phyloP scores from a whole-genome alignment of 2,888 invertebrate species.

The Biston betularia region DNA sequence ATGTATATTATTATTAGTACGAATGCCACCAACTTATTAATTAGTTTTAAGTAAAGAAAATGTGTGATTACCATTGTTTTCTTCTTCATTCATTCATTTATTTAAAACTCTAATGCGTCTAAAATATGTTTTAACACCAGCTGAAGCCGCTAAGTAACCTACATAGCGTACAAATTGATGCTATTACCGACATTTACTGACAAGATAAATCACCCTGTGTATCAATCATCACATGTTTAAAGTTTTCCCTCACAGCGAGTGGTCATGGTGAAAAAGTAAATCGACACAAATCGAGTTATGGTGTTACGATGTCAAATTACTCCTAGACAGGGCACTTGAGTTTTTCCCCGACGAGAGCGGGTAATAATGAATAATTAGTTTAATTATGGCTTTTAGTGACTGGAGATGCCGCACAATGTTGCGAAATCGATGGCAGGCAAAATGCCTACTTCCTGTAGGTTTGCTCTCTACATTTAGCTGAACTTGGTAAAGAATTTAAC shows the following conservation, averaged over 20 bases:
- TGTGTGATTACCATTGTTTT: not conserved
- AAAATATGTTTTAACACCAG: slow-evolving; percentile 10
- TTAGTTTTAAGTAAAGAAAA: too few relatives aligned
- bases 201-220: slow-evolving; percentile 29
- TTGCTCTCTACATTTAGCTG: slow-evolving; percentile 21
- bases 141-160: slow-evolving; percentile 9
- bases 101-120: not conserved
- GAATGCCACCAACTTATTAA: too few relatives aligned
- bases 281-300: slow-evolving; percentile 67
- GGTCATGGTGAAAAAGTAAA: slow-evolving; percentile 57
- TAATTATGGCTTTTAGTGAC: slow-evolving; percentile 79
- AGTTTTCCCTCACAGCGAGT: slow-evolving; percentile 43
- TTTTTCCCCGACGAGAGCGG: slow-evolving; percentile 73
- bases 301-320: slow-evolving; percentile 67
- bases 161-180: slow-evolving; percentile 16
- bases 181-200: slow-evolving; percentile 24
- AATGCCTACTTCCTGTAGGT: slow-evolving; percentile 37
- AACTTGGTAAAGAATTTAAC: not conserved
- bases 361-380: slow-evolving; percentile 82
- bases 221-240: slow-evolving; percentile 38
- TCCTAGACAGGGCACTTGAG: slow-evolving; percentile 51
- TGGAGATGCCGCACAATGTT: slow-evolving; percentile 59
- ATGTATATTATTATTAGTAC: too few relatives aligned
- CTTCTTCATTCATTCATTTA: too few relatives aligned
- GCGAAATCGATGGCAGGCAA: slow-evolving; percentile 42